phyloP scores from a whole-genome alignment of 2,888 invertebrate species.

The Furcula furcula region DNA sequence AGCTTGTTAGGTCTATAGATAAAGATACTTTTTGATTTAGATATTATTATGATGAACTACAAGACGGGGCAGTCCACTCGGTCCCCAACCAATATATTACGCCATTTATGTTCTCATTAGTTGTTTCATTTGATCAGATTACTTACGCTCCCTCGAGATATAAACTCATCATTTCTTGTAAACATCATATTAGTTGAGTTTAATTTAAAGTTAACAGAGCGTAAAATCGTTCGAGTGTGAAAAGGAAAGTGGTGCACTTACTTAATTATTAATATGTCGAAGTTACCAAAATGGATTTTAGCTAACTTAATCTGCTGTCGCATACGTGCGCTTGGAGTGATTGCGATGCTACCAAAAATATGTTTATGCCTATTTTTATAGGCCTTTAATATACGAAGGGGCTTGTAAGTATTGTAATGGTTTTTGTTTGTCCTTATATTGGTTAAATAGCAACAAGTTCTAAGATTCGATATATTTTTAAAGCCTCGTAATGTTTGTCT shows the following conservation, averaged over 20 bases:
- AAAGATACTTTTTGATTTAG: constrained; percentile 2
- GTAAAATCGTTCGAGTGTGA: constrained; percentile 38
- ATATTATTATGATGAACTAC: constrained; percentile 19
- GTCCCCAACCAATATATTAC: constrained; percentile 74
- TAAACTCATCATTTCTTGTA: constrained; percentile 62
- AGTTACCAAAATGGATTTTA: background rate
- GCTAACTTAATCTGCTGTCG: background rate
- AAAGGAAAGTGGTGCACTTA: constrained; percentile 15
- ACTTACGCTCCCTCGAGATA: constrained; percentile 61
- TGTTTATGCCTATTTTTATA: no score
- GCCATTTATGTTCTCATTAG: constrained; percentile 76
- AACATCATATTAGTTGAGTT: constrained; percentile 52
- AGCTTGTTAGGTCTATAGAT: background rate
- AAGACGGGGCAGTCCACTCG: constrained; percentile 39
- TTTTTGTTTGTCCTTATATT: no score
- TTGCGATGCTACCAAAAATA: no score
- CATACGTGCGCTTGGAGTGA: no score
- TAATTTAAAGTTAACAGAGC: constrained; percentile 52
- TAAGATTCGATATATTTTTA: no score
- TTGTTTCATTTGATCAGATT: constrained; percentile 74
- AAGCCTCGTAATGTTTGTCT: no score
- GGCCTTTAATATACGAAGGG: no score
- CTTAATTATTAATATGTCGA: background rate
- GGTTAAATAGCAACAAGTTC: no score
- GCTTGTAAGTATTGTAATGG: no score